A percentile compares a stretch with the other conserved stretches of the same genome.
phyloP scores from a whole-genome alignment of 2,888 invertebrate species.

The Choreutis nemorana region DNA sequence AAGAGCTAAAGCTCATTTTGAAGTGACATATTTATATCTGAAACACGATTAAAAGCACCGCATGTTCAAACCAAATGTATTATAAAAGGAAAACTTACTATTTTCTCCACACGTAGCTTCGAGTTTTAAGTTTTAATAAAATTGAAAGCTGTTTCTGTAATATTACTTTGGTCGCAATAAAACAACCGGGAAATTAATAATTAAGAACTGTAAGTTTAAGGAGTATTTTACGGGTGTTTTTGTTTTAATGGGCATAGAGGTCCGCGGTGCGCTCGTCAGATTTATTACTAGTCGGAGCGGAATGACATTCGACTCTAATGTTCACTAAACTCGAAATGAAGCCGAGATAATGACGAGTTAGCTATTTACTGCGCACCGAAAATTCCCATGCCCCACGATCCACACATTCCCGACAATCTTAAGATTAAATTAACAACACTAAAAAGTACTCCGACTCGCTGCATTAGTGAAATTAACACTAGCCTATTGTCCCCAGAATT shows the following conservation, averaged over 20 bases:
- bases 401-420: slow-evolving; percentile 37
- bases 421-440: slow-evolving; percentile 42
- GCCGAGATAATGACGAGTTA: slow-evolving; percentile 40
- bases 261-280: slow-evolving; percentile 20
- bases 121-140: too few relatives aligned
- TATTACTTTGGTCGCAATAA: too few relatives aligned
- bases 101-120: too few relatives aligned
- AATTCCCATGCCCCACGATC: slow-evolving; percentile 38
- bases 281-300: slow-evolving; percentile 42
- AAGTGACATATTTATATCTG: too few relatives aligned
- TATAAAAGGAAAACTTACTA: too few relatives aligned
- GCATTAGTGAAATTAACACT: slow-evolving; percentile 38
- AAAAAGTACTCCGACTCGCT: slow-evolving; percentile 41
- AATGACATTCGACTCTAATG: slow-evolving; percentile 38
- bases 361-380: slow-evolving; percentile 43
- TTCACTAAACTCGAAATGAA: slow-evolving; percentile 39
- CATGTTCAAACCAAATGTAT: too few relatives aligned
- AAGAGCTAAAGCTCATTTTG: too few relatives aligned
- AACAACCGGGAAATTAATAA: not conserved
- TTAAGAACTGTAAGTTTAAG: slow-evolving; percentile 10
- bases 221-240: slow-evolving; percentile 22
- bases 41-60: too few relatives aligned
- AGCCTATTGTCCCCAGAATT: slow-evolving; percentile 34
- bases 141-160: too few relatives aligned
- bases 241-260: slow-evolving; percentile 23